phyloP scores from a whole-genome alignment of 2,888 invertebrate species.

The Antitype chi region DNA sequence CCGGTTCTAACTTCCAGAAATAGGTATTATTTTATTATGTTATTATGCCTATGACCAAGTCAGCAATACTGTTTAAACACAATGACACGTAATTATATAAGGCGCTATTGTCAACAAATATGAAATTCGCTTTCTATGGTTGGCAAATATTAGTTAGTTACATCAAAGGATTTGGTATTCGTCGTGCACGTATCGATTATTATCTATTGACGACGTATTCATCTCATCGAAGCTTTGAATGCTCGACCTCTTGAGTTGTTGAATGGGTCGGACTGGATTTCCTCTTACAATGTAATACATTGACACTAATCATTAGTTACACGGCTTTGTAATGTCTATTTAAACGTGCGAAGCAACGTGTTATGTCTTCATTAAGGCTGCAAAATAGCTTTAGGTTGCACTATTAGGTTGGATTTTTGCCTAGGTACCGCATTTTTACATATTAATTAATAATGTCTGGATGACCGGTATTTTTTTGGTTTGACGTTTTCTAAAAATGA shows the following conservation, averaged over 20 bases:
- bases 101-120: constrained; percentile 79
- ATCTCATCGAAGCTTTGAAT: constrained; percentile 67
- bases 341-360: constrained; percentile 54
- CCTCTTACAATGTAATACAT: constrained; percentile 73
- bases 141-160: constrained; percentile 72
- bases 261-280: constrained; percentile 68
- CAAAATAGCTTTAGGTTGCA: constrained; percentile 49
- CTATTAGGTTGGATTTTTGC: neutral
- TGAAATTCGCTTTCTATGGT: constrained; percentile 81
- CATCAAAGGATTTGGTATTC: constrained; percentile 75
- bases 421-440: constrained; percentile 12
- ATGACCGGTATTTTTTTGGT: no score
- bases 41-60: constrained; percentile 58
- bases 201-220: constrained; percentile 74
- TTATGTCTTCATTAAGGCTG: constrained; percentile 59
- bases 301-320: constrained; percentile 81
- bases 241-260: constrained; percentile 61
- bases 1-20: constrained; percentile 66
- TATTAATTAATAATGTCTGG: no score
- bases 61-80: constrained; percentile 75
- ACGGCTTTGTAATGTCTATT: constrained; percentile 68
- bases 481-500: no score
- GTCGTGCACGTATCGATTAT: constrained; percentile 72
- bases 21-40: constrained; percentile 62
- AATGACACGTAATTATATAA: constrained; percentile 83